These are phyloP conservation scores for Psittacula derbiana DNA, from an alignment of 2,797 vertebrate genomes.

Conservation along the genomic window DNA sequence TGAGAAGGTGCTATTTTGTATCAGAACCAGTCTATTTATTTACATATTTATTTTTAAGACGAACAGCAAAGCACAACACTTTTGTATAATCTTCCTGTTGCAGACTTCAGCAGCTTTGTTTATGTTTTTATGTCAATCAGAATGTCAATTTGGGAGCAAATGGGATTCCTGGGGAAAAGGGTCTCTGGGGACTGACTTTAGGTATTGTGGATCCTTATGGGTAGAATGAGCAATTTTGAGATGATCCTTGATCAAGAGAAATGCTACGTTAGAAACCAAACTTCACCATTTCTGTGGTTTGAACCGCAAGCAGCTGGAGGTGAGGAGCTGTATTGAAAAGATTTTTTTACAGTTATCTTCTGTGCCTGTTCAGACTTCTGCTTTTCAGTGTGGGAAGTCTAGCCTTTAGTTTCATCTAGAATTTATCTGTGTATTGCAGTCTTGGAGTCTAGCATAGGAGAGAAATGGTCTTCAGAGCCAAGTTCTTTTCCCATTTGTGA, in stretches of 20 bases:
- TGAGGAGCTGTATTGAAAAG: not conserved
- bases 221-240: not conserved
- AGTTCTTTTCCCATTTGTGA: not conserved
- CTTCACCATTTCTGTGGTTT: not conserved
- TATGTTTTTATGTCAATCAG: not conserved
- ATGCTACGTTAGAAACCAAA: not conserved
- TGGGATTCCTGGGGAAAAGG: not conserved
- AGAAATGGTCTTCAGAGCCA: not conserved
- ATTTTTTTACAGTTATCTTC: not conserved
- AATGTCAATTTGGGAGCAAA: not conserved
- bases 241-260: not conserved
- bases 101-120: not conserved
- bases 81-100: not conserved
- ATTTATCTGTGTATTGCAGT: not conserved
- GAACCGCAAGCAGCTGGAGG: not conserved
- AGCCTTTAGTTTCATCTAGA: not conserved
- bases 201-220: not conserved
- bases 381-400: not conserved
- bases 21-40: not conserved
- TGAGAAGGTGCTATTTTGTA: not conserved
- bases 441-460: not conserved
- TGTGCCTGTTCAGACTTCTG: not conserved
- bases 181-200: not conserved
- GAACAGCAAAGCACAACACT: not conserved
- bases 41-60: not conserved